Evolutionary conservation across 2,888 invertebrate genomes (phyloP).

Genomic region (Hirtodrosophila duncani): DNA sequence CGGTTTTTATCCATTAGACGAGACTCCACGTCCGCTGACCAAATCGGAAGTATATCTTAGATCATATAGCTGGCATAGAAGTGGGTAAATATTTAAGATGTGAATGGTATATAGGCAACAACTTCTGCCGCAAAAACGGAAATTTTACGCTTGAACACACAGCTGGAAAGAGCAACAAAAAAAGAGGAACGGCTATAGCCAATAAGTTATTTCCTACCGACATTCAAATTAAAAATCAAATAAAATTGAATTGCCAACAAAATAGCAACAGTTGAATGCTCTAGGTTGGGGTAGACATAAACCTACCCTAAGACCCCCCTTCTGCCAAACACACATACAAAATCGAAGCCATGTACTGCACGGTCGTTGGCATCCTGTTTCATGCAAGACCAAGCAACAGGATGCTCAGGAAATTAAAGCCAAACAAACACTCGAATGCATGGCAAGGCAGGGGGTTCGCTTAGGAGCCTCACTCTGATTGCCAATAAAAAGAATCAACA

Average conservation of each 20-base stretch:
- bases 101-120: too few relatives aligned
- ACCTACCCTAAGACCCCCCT: too few relatives aligned
- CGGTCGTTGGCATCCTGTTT: conserved; percentile 75
- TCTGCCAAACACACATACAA: too few relatives aligned
- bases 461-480: conserved; percentile 22
- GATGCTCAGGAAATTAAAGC: conserved; percentile 66
- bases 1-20: too few relatives aligned
- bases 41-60: too few relatives aligned
- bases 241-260: conserved; percentile 14
- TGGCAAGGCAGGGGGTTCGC: conserved; percentile 27
- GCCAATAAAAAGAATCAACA: conserved; percentile 4
- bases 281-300: too few relatives aligned
- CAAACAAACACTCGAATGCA: conserved; percentile 28
- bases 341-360: conserved; percentile 54
- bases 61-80: too few relatives aligned
- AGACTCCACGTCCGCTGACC: too few relatives aligned
- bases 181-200: conserved; percentile 12
- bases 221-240: conserved; percentile 52
- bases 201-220: conserved; percentile 37
- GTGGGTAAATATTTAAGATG: too few relatives aligned
- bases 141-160: conserved; percentile 32
- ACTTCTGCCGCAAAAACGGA: conserved; percentile 23
- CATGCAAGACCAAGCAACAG: conserved; percentile 73
- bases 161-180: conserved; percentile 8
- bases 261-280: conserved; percentile 29